Conservation (phyloP, 1,140 invertebrate genomes). For the Aleiodes sp. region DNA sequence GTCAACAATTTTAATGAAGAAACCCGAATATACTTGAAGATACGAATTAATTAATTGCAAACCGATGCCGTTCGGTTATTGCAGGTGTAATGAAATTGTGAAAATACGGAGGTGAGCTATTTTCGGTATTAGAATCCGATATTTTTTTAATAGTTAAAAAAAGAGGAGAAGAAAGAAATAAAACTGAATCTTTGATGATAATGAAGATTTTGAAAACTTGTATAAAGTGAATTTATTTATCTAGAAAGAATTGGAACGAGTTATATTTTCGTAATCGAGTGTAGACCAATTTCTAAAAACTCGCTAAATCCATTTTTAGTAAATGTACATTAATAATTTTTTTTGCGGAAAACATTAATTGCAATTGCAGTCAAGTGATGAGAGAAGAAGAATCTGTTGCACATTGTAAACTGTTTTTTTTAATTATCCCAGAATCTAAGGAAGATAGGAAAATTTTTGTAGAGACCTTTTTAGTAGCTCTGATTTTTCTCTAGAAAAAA, state of each 20-base stretch:
- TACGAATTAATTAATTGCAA: not conserved
- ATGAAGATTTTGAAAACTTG: not conserved
- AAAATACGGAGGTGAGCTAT: not conserved
- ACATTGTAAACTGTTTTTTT: no score
- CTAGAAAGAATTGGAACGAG: constrained; percentile 16
- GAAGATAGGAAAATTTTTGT: no score
- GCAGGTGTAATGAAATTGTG: no score
- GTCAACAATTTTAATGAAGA: not conserved
- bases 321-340: not conserved
- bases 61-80: no score
- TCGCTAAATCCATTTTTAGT: not conserved
- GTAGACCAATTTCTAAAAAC: constrained; percentile 15
- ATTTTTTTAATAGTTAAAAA: constrained; percentile 18
- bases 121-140: not conserved
- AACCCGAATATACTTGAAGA: not conserved
- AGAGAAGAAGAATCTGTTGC: no score
- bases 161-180: no score
- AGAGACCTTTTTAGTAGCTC: no score
- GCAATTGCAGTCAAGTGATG: not conserved
- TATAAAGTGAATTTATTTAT: constrained; percentile 30
- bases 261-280: constrained; percentile 26
- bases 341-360: not conserved
- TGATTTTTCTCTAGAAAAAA: no score
- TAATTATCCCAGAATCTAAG: no score
- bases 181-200: not conserved